Conservation (phyloP, 2,797 vertebrate species). For the Pangasius sanitwongsei region DNA sequence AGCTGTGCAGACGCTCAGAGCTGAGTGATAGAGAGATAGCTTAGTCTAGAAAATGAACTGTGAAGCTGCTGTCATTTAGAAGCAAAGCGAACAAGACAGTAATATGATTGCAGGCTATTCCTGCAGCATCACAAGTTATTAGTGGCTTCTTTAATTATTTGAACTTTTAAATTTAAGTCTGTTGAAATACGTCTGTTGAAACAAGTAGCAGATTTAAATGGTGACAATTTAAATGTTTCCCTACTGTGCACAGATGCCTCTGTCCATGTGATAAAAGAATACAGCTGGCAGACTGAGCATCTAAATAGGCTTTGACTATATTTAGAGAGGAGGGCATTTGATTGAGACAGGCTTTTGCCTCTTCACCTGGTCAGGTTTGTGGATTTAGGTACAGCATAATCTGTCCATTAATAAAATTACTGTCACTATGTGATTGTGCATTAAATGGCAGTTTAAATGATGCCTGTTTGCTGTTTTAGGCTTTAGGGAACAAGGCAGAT, state of each 20-base stretch:
- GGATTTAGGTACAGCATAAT: constrained; percentile 10
- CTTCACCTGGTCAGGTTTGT: background rate
- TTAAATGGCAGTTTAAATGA: background rate
- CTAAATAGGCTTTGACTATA: constrained; percentile 23
- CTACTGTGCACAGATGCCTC: constrained; percentile 36
- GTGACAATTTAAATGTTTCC: constrained; percentile 34
- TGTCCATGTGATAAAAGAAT: constrained; percentile 21
- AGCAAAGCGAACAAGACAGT: constrained; percentile 27
- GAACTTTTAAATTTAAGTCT: constrained; percentile 29
- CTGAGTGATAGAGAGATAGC: constrained; percentile 24
- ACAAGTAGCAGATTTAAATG: constrained; percentile 34
- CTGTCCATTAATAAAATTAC: constrained; percentile 13
- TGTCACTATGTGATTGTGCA: background rate
- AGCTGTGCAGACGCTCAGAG: constrained; percentile 25
- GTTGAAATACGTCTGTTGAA: constrained; percentile 20
- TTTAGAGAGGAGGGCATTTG: constrained; percentile 4
- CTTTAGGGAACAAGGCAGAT: background rate
- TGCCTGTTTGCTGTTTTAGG: background rate
- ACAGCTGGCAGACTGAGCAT: constrained; percentile 24
- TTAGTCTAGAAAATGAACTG: constrained; percentile 19
- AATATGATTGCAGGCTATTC: constrained; percentile 32
- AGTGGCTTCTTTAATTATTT: constrained; percentile 37
- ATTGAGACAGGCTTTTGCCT: background rate
- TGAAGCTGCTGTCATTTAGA: constrained; percentile 30
- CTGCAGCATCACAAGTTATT: constrained; percentile 32